phyloP scores from a whole-genome alignment of 2,113 vertebrate genomes.

The Neotragus moschatus region DNA sequence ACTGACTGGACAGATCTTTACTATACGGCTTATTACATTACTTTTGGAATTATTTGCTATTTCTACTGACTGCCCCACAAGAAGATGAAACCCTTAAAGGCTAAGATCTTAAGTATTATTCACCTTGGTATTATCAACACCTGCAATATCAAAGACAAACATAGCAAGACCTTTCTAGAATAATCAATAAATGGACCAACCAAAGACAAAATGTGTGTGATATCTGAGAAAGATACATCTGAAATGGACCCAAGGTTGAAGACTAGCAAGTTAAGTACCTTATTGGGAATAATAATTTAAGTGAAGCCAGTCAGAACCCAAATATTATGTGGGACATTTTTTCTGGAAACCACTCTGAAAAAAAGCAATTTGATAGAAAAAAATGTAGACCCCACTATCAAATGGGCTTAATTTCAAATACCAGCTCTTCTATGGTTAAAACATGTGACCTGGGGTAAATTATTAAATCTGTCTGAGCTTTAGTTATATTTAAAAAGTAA shows the following conservation, averaged over 20 bases:
- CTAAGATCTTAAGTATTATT: neutral
- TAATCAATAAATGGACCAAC: neutral
- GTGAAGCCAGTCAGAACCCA: neutral
- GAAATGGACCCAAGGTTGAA: neutral
- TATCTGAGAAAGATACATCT: neutral
- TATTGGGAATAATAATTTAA: neutral
- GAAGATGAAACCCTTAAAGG: neutral
- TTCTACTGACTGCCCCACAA: neutral
- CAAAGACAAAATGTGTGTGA: neutral
- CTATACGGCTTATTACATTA: neutral
- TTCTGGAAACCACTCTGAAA: neutral
- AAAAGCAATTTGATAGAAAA: neutral
- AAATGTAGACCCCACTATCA: neutral
- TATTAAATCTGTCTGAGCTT: neutral
- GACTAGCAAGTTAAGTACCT: neutral
- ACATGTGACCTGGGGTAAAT: neutral
- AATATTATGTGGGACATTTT: neutral
- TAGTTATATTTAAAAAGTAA: neutral
- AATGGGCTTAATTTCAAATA: neutral
- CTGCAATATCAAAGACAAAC: neutral
- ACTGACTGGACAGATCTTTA: neutral
- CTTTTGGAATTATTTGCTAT: constrained; percentile 3
- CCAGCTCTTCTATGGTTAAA: neutral
- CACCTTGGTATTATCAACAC: neutral
- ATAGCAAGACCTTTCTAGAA: neutral